A percentile compares a stretch with the other conserved stretches of the same genome.
Evolutionary conservation across 2,113 vertebrate species (phyloP).

Genomic region (Hemibates koningsi): DNA sequence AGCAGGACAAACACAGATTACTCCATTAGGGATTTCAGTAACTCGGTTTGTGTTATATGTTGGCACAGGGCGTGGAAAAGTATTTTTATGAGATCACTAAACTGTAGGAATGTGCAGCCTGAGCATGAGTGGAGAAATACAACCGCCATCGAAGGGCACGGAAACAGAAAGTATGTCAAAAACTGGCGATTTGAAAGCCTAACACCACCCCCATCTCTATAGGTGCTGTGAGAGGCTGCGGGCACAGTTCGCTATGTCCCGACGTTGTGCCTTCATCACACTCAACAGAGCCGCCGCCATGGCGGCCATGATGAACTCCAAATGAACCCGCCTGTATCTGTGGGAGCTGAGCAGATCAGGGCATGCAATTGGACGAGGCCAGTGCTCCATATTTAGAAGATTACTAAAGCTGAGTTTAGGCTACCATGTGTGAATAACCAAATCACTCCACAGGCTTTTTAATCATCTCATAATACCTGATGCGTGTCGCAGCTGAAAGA

Average conservation of each 20-base stretch:
- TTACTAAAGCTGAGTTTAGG: constrained; percentile 22
- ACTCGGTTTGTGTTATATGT: background rate
- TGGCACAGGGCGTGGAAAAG: background rate
- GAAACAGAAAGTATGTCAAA: background rate
- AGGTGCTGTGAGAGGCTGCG: background rate
- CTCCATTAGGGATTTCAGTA: background rate
- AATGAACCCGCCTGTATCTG: constrained; percentile 50
- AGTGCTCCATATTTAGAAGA: constrained; percentile 30
- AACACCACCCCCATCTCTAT: background rate
- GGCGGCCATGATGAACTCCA: constrained; percentile 60
- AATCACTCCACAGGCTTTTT: constrained; percentile 34
- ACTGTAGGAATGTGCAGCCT: background rate
- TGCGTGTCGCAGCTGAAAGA: background rate
- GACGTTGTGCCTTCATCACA: background rate
- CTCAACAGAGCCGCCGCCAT: background rate
- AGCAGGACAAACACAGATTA: constrained; percentile 39
- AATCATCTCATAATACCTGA: constrained; percentile 30
- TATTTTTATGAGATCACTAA: background rate
- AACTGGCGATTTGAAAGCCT: background rate
- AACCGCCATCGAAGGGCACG: background rate
- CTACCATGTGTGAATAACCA: constrained; percentile 7
- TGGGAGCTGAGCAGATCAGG: constrained; percentile 30
- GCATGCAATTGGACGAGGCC: constrained; percentile 30
- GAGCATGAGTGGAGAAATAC: no score
- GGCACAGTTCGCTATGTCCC: background rate